A percentile compares a stretch with the other conserved stretches of the same genome.
phyloP scores from a whole-genome alignment of 2,113 vertebrate species.

The Zootoca vivipara region DNA sequence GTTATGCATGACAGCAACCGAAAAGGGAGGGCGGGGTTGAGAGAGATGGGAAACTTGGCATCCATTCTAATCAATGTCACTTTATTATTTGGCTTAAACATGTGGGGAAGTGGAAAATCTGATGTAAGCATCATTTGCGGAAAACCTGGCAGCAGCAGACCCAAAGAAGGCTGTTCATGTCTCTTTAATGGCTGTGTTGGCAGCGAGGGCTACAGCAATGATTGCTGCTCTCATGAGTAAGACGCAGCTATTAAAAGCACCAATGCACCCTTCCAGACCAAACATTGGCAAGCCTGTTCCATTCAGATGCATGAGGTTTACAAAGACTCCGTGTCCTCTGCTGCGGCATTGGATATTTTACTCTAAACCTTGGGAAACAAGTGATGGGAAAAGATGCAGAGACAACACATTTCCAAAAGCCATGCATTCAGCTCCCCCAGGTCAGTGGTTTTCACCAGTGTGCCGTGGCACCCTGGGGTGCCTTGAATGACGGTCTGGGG shows the following conservation, averaged over 20 bases:
- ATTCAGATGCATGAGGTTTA: background rate
- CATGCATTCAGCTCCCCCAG: too few species aligned
- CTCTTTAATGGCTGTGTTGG: background rate
- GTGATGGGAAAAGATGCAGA: too few species aligned
- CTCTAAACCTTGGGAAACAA: background rate
- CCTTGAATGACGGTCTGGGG: too few species aligned
- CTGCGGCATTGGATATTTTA: background rate
- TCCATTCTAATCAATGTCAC: background rate
- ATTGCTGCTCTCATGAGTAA: background rate
- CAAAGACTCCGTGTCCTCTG: background rate
- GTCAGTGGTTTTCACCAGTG: too few species aligned
- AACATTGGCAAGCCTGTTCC: background rate
- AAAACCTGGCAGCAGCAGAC: background rate
- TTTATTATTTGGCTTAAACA: background rate
- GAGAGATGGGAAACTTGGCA: background rate
- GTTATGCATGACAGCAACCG: background rate
- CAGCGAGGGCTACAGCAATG: background rate
- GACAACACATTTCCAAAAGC: background rate
- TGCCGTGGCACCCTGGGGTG: too few species aligned
- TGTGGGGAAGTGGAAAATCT: background rate
- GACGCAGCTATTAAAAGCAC: slow-evolving; percentile 17
- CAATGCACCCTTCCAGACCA: background rate
- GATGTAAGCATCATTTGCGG: background rate
- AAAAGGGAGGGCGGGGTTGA: too few species aligned
- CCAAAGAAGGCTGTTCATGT: background rate